phyloP scores from a whole-genome alignment of 2,113 vertebrate species.

The Chitala chitala region DNA sequence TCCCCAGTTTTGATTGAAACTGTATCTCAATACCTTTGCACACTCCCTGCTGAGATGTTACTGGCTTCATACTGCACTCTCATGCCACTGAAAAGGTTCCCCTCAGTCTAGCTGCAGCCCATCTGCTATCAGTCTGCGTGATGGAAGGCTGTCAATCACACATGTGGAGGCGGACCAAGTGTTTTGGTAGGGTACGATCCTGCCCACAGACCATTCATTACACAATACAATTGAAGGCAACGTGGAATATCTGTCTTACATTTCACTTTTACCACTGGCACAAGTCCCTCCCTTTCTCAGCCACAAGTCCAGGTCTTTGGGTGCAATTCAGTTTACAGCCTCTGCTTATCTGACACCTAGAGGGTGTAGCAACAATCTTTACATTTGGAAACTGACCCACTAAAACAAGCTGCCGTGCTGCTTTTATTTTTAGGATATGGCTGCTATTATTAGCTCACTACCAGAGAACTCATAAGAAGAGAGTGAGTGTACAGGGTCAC shows the following conservation, averaged over 20 bases:
- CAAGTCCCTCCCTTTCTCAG: not conserved
- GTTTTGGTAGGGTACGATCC: not conserved
- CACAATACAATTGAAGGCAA: not conserved
- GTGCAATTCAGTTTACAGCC: not conserved
- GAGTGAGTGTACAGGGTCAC: not conserved
- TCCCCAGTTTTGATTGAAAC: too few species aligned
- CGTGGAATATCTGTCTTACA: not conserved
- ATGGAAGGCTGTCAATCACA: not conserved
- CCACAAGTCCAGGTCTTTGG: not conserved
- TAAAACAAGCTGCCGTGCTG: not conserved
- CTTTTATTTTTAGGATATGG: not conserved
- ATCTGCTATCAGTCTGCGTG: slow-evolving; percentile 57
- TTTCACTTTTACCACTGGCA: not conserved
- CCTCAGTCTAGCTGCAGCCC: slow-evolving; percentile 62
- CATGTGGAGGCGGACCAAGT: not conserved
- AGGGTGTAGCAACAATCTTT: not conserved
- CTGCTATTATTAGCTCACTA: slow-evolving; percentile 1
- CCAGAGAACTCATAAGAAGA: not conserved
- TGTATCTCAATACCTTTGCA: too few species aligned
- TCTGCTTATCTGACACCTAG: not conserved
- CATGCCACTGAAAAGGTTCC: slow-evolving; percentile 32
- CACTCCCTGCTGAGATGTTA: slow-evolving; percentile 21
- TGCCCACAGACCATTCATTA: not conserved
- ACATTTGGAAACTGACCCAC: not conserved
- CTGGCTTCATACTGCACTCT: slow-evolving; percentile 24